Base-by-base conservation (phyloP, 2,888 invertebrate species). In the Lepidochitona cinerea region DNA sequence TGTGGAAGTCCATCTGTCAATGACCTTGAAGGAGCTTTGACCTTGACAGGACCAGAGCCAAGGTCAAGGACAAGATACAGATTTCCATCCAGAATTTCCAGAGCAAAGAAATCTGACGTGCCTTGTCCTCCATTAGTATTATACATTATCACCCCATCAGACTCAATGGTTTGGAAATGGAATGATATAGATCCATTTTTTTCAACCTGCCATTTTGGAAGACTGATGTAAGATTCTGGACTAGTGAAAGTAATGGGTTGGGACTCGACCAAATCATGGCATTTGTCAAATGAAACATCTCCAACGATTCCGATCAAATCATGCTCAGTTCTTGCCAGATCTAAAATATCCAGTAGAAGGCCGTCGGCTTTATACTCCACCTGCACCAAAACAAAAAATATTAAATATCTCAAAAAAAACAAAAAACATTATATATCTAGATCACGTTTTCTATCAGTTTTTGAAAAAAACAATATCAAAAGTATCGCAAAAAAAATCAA, bases 1-100 rank as follows among this genome's bases (percentile, higher is more conserved):
- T 99, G 99, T 96, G 97, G 97, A 67, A 94, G 93, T 0, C 97
- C 96, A 87, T 98, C 98, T 87, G 97, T 96, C 4, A 98, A 95
- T 65, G 89, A 83, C 66, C 95, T 92, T 36, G 89, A 83, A 0
- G 96, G 96, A 0, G 96, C 96, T 83, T 96, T 84, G 41, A 86
- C 83, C 70, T 86, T 88, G 36, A 96, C 94, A 0, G 96, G 94
- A 0, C 98, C 98, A 2, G 97, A 96, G 0, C 98, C 98, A 66
- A 98, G 93, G 89, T 98, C 97, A 85, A 97, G 84, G 85, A 98
- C 95, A 32, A 98, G 94, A 91, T 96, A 97, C 79, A 99, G 94
- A 90, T 97, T 96, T 0, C 98, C 97, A 82, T 96, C 96, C 80
- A 98, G 93, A 83, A 99, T 93, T 91, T 99, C 99, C 82, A 99